Evolutionary conservation across 2,113 vertebrate species (phyloP).

Genomic region (Oncorhynchus mykiss): DNA sequence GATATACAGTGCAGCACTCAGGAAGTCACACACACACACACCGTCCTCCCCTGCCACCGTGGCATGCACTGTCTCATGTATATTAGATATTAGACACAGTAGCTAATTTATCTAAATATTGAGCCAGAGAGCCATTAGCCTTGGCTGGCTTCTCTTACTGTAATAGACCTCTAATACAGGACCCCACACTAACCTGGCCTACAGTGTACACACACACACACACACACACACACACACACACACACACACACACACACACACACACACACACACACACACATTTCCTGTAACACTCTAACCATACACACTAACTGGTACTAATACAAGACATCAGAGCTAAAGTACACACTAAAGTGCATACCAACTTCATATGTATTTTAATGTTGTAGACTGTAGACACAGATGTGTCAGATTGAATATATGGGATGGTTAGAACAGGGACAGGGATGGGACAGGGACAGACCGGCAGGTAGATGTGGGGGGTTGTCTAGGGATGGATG

Average conservation of each 20-base stretch:
- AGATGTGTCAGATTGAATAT: too few relatives aligned
- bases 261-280: background rate
- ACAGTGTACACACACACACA: background rate
- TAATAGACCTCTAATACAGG: too few relatives aligned
- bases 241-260: background rate
- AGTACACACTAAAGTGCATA: too few relatives aligned
- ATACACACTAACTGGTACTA: constrained; percentile 21
- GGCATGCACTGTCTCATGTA: background rate
- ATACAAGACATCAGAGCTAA: constrained; percentile 7
- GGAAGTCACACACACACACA: constrained; percentile 9
- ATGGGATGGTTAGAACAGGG: too few relatives aligned
- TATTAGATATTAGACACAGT: background rate
- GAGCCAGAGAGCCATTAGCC: constrained; percentile 6
- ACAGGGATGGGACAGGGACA: too few relatives aligned
- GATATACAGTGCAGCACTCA: constrained; percentile 7
- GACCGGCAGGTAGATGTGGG: too few relatives aligned
- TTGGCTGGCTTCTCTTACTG: background rate
- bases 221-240: background rate
- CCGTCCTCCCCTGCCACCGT: background rate
- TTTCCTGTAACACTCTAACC: too few relatives aligned
- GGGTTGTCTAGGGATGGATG: too few relatives aligned
- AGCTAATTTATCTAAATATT: constrained; percentile 4
- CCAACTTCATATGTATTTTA: too few relatives aligned
- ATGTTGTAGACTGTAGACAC: too few relatives aligned
- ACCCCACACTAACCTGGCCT: too few relatives aligned